These are phyloP conservation scores for Hyla sarda DNA, from an alignment of 2,113 vertebrate species.

Conservation along the genomic window DNA sequence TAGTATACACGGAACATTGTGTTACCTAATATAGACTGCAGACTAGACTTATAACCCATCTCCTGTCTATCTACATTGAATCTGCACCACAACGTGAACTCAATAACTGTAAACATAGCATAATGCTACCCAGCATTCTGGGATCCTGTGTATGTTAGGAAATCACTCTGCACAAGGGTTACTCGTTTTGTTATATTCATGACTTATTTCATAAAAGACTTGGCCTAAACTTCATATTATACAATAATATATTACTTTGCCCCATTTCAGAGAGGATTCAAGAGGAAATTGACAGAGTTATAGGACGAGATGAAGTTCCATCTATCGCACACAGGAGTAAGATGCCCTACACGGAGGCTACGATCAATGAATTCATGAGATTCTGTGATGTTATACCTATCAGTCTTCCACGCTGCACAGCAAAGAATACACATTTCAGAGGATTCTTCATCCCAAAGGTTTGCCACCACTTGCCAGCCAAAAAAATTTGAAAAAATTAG, in stretches of 20 bases:
- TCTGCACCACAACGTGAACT: no score
- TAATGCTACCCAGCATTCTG: no score
- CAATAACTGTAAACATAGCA: no score
- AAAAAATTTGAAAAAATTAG: not conserved
- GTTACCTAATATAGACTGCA: no score
- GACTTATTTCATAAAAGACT: not conserved
- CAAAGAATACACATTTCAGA: not conserved
- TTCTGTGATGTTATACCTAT: constrained; percentile 38
- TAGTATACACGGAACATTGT: no score
- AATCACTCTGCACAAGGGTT: no score
- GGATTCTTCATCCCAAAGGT: constrained; percentile 57
- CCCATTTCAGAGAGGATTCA: constrained; percentile 23
- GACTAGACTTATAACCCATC: no score
- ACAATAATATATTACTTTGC: not conserved
- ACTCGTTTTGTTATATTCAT: no score
- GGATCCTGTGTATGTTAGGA: no score
- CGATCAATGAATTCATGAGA: constrained; percentile 47
- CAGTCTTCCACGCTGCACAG: not conserved
- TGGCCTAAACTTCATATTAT: not conserved
- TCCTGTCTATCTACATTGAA: no score
- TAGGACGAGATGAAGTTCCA: constrained; percentile 18
- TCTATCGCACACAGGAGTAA: not conserved
- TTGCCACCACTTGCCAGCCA: not conserved
- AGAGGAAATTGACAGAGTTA: constrained; percentile 42
- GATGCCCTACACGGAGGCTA: constrained; percentile 54